Base-by-base conservation (phyloP, 2,888 invertebrate species). In the Cosmia trapezina region DNA sequence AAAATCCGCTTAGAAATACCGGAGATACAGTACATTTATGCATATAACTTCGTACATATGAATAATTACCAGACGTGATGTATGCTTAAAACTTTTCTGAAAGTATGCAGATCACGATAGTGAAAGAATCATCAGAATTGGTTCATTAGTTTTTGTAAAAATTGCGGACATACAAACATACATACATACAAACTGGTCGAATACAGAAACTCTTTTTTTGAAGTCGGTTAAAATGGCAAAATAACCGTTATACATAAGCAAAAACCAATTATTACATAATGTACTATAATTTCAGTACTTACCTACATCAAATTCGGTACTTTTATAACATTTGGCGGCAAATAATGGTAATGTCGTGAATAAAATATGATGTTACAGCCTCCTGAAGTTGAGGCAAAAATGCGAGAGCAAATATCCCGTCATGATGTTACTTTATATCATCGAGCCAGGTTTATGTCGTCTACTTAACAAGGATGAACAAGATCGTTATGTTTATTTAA, bases 381-480 rank as follows among this genome's bases (percentile, higher is more conserved):
- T 57, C 19, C 70, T 28, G 41, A 62, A 54, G 37, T 61, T 22
- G 56, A 45, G 47, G 67, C 51, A 73, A 73, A 78, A 80, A 83
- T 79, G 69, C 60, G 73, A 28, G 54, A 33, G 84, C 59, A 41
- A 74, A 73, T 79, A 82, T 78, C 59, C 73, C 65, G 78, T 47
- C 83, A 64, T 71, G 71, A 57, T 56, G 72, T 65, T 62, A 65
- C 62, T 65, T 65, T 64, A 81, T 66, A 70, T 70, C 70, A 81
- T 77, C 64, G 77, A 61, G 77, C 59, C 19, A 62, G 53, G 77
- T 77, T 77, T 66, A 77, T 77, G 60, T 60, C 80, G 54, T 56
- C 54, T 74, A 51, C 75, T 53, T 80, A 66, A 77, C 75, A 56
- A 74, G 60, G 47, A 76, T 62, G 33, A 53, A 66, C 64, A 22